Percentiles rank a stretch among this genome's conserved stretches.
phyloP scores from a whole-genome alignment of 2,113 vertebrate genomes.

The Grus americana region DNA sequence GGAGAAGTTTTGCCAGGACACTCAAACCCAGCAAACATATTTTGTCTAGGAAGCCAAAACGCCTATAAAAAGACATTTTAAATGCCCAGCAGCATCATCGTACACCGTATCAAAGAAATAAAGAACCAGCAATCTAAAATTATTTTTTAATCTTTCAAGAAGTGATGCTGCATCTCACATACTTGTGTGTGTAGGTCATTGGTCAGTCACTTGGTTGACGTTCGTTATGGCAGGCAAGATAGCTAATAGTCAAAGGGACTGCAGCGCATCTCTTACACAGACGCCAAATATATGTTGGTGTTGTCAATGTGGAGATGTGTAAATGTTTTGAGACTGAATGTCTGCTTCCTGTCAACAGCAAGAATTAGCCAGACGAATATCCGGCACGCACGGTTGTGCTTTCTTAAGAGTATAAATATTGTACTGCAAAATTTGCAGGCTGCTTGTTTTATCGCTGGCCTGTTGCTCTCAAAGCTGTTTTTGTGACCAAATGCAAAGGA shows the following conservation, averaged over 20 bases:
- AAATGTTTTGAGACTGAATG: constrained; percentile 53
- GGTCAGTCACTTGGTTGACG: rapidly evolving
- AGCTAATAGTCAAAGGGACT: not conserved
- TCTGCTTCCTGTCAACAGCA: constrained; percentile 53
- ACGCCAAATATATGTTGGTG: not conserved
- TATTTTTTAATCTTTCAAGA: not conserved
- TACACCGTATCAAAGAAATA: not conserved
- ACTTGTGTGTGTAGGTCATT: not conserved
- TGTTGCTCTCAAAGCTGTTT: not conserved
- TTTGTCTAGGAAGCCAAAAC: not conserved
- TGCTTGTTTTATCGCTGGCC: not conserved
- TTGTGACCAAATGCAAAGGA: not conserved
- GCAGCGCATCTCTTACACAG: not conserved
- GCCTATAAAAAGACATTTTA: not conserved
- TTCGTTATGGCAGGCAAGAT: not conserved
- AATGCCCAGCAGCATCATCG: not conserved
- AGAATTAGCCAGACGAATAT: constrained; percentile 41
- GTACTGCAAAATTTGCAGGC: not conserved
- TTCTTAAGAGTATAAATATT: not conserved
- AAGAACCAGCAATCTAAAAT: not conserved
- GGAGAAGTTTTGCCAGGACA: not conserved
- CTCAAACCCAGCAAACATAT: not conserved
- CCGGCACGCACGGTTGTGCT: not conserved
- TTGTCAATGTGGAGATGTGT: constrained; percentile 5
- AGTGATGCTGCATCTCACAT: not conserved